A percentile compares a stretch with the other conserved stretches of the same genome.
phyloP scores from a whole-genome alignment of 2,113 vertebrate genomes.

The Picathartes gymnocephalus region DNA sequence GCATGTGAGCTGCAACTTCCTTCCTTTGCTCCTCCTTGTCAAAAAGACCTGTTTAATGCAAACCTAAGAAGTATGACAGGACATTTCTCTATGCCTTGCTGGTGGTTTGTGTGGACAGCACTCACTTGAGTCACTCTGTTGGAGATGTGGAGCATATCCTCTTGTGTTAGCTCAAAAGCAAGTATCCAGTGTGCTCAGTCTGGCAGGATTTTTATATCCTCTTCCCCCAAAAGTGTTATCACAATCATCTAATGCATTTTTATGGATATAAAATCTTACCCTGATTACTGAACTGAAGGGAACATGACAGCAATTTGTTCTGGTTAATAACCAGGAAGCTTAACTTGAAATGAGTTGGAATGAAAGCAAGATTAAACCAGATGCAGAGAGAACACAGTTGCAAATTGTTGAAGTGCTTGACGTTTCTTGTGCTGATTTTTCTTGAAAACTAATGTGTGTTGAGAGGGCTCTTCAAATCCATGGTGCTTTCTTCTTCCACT shows the following conservation, averaged over 20 bases:
- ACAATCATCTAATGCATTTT: background rate
- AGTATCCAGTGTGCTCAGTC: background rate
- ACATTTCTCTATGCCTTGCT: background rate
- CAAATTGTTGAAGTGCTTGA: background rate
- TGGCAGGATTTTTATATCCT: background rate
- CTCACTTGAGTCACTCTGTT: background rate
- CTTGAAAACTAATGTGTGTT: background rate
- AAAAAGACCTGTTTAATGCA: background rate
- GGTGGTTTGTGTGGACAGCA: background rate
- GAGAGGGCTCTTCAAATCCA: background rate
- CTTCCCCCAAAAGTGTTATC: constrained; percentile 28
- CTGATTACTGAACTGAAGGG: constrained; percentile 10
- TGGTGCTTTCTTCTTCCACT: background rate
- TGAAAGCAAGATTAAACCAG: constrained; percentile 26
- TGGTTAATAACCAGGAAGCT: background rate
- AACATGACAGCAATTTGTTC: constrained; percentile 50
- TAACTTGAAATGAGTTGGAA: constrained; percentile 28
- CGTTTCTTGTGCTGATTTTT: background rate
- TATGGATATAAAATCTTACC: constrained; percentile 34
- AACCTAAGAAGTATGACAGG: background rate
- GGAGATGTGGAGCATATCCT: background rate
- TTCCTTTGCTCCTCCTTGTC: constrained; percentile 16
- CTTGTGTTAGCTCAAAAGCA: background rate
- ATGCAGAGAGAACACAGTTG: background rate
- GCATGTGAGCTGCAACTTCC: background rate